Evolutionary conservation across 2,888 invertebrate species (phyloP).

Genomic region (Dioctria rufipes): DNA sequence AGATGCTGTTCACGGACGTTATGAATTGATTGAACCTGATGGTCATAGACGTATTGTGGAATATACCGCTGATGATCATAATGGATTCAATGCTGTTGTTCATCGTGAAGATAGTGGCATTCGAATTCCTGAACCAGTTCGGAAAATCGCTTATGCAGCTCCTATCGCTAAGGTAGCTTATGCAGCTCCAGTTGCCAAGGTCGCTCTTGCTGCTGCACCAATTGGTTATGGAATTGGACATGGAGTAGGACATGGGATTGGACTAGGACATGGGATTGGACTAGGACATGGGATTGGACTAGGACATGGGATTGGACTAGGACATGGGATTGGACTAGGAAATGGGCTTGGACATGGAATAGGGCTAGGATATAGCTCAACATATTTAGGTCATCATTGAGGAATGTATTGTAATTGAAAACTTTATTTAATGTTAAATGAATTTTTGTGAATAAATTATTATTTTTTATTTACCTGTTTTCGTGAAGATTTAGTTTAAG

Average conservation of each 20-base stretch:
- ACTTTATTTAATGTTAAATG: conserved; percentile 29
- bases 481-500: background rate
- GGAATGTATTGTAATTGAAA: conserved; percentile 4
- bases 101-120: conserved; percentile 67
- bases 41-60: conserved; percentile 72
- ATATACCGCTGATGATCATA: conserved; percentile 72
- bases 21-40: conserved; percentile 67
- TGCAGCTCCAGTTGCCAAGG: conserved; percentile 58
- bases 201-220: conserved; percentile 39
- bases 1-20: conserved; percentile 70
- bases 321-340: too few species aligned
- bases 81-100: conserved; percentile 74
- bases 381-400: background rate
- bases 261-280: too few species aligned
- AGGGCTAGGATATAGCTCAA: too few species aligned
- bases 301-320: too few species aligned
- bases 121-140: background rate
- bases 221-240: background rate
- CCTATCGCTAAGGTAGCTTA: background rate
- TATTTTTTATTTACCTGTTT: conserved; percentile 7
- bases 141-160: background rate
- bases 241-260: too few species aligned
- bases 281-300: too few species aligned
- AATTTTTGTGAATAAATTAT: conserved; percentile 42
- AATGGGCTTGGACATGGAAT: too few species aligned